Percentiles rank a stretch among this genome's conserved stretches.
phyloP scores from a whole-genome alignment of 2,113 vertebrate genomes.

The Pygathrix nemaeus region DNA sequence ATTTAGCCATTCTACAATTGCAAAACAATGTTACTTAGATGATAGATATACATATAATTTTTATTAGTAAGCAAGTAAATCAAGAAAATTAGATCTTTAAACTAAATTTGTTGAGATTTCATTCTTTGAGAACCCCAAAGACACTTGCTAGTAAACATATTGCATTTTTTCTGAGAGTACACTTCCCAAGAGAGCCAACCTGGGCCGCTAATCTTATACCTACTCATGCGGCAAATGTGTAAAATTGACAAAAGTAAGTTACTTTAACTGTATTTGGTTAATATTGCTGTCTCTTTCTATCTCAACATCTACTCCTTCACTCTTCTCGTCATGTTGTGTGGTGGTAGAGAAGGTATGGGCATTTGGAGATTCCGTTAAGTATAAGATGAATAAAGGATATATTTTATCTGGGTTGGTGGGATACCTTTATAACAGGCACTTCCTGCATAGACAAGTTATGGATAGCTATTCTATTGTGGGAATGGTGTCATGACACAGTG shows the following conservation, averaged over 20 bases:
- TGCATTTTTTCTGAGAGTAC: not conserved
- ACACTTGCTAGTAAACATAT: not conserved
- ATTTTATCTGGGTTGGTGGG: not conserved
- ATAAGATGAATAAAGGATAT: not conserved
- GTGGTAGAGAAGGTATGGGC: not conserved
- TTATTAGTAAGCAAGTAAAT: not conserved
- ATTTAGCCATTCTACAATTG: not conserved
- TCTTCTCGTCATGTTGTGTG: not conserved
- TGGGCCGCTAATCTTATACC: not conserved
- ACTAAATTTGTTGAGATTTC: not conserved
- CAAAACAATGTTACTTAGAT: not conserved
- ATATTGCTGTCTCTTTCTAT: not conserved
- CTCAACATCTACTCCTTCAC: not conserved
- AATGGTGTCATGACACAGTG: not conserved
- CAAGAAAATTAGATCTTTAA: not conserved
- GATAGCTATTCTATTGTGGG: not conserved
- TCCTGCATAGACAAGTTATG: not conserved
- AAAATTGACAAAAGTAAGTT: not conserved
- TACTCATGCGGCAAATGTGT: not conserved
- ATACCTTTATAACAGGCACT: not conserved
- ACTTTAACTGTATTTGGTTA: not conserved
- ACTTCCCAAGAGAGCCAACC: not conserved
- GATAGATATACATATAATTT: not conserved
- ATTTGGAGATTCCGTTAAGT: not conserved
- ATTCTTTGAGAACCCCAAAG: not conserved